Evolutionary conservation across 2,113 vertebrate species (phyloP).

Genomic region (Oryzias javanicus): DNA sequence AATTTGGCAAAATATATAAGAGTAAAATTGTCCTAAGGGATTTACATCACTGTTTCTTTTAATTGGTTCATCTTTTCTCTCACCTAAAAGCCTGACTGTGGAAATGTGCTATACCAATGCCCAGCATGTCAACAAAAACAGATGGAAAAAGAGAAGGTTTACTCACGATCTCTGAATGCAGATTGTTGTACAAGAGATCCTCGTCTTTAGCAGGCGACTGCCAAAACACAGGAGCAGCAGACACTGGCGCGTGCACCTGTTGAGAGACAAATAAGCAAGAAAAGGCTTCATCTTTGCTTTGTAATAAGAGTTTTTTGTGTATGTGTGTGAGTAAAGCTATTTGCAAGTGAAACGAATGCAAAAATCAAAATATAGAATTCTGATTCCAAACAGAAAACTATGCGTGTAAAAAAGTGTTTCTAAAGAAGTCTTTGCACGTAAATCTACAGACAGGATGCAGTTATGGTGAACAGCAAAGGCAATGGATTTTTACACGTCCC

Average conservation of each 20-base stretch:
- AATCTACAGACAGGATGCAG: too few relatives aligned
- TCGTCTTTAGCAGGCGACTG: slow-evolving; percentile 28
- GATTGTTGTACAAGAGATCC: slow-evolving; percentile 30
- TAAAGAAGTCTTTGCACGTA: too few relatives aligned
- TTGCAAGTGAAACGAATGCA: too few relatives aligned
- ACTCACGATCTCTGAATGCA: slow-evolving; percentile 65
- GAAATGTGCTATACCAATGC: too few relatives aligned
- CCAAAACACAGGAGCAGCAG: slow-evolving; percentile 27
- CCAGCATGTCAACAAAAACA: not conserved
- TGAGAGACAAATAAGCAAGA: slow-evolving; percentile 33
- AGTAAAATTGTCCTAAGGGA: not conserved
- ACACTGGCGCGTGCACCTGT: slow-evolving; percentile 48
- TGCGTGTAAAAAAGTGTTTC: too few relatives aligned
- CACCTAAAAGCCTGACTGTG: slow-evolving; percentile 5
- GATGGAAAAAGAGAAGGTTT: slow-evolving; percentile 9
- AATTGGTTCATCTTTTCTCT: slow-evolving; percentile 4
- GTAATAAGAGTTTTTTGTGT: not conserved
- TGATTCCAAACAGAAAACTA: too few relatives aligned
- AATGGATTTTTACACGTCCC: too few relatives aligned
- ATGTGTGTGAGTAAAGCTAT: not conserved
- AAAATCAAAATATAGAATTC: too few relatives aligned
- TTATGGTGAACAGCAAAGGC: too few relatives aligned
- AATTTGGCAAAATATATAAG: too few relatives aligned
- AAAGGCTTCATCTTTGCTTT: slow-evolving; percentile 10
- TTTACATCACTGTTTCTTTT: slow-evolving; percentile 11